Evolutionary conservation across 64 coral and sea anemone genomes (phyloP), one percentile per base, ranked within the genome.

Genomic region (Astreopora myriophthalma): DNA sequence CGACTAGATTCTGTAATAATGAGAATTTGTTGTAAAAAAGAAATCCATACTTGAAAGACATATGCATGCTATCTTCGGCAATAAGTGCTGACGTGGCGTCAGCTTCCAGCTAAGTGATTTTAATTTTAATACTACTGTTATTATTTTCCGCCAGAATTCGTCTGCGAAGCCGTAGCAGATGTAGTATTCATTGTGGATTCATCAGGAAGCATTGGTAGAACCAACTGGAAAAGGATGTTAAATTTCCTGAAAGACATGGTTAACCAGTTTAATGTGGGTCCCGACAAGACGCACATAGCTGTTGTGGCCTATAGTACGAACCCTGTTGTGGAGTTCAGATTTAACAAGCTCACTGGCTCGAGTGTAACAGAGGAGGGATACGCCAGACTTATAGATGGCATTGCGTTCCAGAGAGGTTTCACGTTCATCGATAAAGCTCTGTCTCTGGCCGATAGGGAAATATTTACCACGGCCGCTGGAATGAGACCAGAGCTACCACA

Each of bases 391-490:
- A 51, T 92, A 25, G 34, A 61, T 22, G 22, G 61, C 25, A 65
- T 92, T 44, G 8, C 31, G 25, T 85, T 68, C 30, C 77, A 73
- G 26, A 27, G 69, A 39, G 89, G 89, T 19, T 75, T 16, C 0
- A 92, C 89, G 24, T 92, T 72, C 33, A 92, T 92, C 16, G 89
- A 92, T 52, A 92, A 92, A 44, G 89, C 73, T 46, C 36, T 92
- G 14, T 1, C 20, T 2, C 14, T 52, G 14, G 89, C 89, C 38
- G 57, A 83, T 12, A n/a, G 29, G 72, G 30, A 57, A 4, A 12
- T 92, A 2, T 82, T 92, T 26, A 85, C 79, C 5, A 30, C 77
- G 52, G 65, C 17, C 1, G 79, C 42, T 24, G 89, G 89, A 26
- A 95, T 95, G 94, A 88, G 93, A 63, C 29, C 17, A 57, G 37